A percentile compares a stretch with the other conserved stretches of the same genome.
These are phyloP conservation scores for Mungos mungo DNA, from an alignment of 2,113 vertebrate genomes.

Conservation along the genomic window DNA sequence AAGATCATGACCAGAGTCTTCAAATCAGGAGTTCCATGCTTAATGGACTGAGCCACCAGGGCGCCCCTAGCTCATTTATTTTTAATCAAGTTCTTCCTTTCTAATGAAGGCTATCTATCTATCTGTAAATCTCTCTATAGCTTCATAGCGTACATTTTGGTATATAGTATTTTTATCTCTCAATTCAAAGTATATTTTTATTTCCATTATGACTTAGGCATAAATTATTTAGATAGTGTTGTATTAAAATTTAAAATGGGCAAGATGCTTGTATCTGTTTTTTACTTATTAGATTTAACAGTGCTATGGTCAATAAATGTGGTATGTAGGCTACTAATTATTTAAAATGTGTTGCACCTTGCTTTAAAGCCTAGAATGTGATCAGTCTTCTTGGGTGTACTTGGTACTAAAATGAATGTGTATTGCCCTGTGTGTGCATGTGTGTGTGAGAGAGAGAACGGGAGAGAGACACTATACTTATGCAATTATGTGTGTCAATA, in stretches of 20 bases:
- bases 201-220: neutral
- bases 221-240: neutral
- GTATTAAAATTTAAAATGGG: constrained; percentile 3
- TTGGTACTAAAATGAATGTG: neutral
- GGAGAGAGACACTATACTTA: neutral
- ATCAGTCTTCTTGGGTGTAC: neutral
- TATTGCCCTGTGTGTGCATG: neutral
- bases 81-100: neutral
- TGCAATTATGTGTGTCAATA: neutral
- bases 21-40: no score
- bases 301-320: neutral
- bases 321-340: neutral
- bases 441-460: neutral
- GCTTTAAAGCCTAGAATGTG: neutral
- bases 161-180: neutral
- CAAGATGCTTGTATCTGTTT: neutral
- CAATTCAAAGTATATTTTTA: neutral
- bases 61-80: neutral
- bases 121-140: neutral
- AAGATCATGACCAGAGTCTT: no score
- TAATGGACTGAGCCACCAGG: no score
- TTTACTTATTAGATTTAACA: neutral
- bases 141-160: neutral
- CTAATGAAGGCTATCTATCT: neutral
- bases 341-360: neutral